These are phyloP conservation scores for Drosophila paramelanica DNA, from an alignment of 2,888 invertebrate genomes.

Conservation along the genomic window DNA sequence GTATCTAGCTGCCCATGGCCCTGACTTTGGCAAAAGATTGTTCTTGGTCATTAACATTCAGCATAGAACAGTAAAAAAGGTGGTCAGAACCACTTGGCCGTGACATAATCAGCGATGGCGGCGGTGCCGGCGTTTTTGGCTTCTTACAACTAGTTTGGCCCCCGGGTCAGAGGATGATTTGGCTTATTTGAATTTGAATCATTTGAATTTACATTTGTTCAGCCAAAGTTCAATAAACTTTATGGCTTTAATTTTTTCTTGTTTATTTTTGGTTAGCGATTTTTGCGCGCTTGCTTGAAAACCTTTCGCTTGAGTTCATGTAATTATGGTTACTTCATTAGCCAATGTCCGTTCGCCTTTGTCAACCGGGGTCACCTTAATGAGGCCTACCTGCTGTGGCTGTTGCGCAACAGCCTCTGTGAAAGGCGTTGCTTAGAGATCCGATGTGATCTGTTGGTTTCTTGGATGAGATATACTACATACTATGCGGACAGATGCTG, in stretches of 20 bases:
- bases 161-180: slow-evolving; percentile 69
- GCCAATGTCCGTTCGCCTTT: slow-evolving; percentile 43
- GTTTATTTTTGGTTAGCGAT: background rate
- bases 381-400: slow-evolving; percentile 38
- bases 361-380: slow-evolving; percentile 61
- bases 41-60: slow-evolving; percentile 46
- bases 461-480: background rate
- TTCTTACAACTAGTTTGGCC: slow-evolving; percentile 69
- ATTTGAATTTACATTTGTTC: slow-evolving; percentile 42
- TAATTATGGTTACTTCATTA: slow-evolving; percentile 47
- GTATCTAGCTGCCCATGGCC: slow-evolving; percentile 41
- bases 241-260: background rate
- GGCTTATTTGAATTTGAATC: slow-evolving; percentile 59
- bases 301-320: slow-evolving; percentile 54
- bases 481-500: no score
- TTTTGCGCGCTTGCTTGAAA: slow-evolving; percentile 12
- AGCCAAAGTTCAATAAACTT: slow-evolving; percentile 73
- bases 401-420: slow-evolving; percentile 23
- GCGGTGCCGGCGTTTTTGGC: slow-evolving; percentile 10
- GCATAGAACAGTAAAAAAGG: background rate
- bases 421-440: slow-evolving; percentile 20
- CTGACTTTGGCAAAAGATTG: slow-evolving; percentile 55
- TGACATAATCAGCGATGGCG: slow-evolving; percentile 62
- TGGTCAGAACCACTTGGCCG: slow-evolving; percentile 39
- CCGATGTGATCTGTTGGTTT: background rate